These are phyloP conservation scores for Elysia crispata DNA, from an alignment of 2,888 invertebrate species.

Conservation along the genomic window DNA sequence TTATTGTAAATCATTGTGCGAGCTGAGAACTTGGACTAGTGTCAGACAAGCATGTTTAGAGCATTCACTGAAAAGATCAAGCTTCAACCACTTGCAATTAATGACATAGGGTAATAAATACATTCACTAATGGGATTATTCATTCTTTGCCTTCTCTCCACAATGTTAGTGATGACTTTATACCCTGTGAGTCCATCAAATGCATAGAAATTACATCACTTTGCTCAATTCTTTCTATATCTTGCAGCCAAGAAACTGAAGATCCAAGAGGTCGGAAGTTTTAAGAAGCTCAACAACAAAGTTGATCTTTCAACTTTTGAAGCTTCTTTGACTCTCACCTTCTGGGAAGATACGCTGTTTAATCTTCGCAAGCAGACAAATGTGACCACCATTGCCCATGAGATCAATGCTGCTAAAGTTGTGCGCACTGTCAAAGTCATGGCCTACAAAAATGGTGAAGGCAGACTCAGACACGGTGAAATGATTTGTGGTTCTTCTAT, in stretches of 20 bases:
- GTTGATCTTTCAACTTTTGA: conserved; percentile 76
- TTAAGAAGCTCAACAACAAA: conserved; percentile 76
- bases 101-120: no score
- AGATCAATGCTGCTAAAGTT: conserved; percentile 72
- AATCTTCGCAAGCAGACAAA: conserved; percentile 69
- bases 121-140: no score
- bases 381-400: conserved; percentile 69
- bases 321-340: conserved; percentile 71
- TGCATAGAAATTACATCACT: no score
- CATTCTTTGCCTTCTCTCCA: no score
- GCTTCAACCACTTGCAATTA: no score
- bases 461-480: conserved; percentile 71
- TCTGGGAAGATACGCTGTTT: conserved; percentile 71
- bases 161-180: no score
- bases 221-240: no score
- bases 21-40: no score
- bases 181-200: no score
- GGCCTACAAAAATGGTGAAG: conserved; percentile 77
- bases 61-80: no score
- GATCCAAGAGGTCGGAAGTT: conserved; percentile 74
- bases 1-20: no score
- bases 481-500: conserved; percentile 75
- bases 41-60: no score
- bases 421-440: conserved; percentile 74
- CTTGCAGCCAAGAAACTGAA: conserved; percentile 63